Evolutionary conservation across 2,888 invertebrate genomes (phyloP).

Genomic region (Pandemis heparana): DNA sequence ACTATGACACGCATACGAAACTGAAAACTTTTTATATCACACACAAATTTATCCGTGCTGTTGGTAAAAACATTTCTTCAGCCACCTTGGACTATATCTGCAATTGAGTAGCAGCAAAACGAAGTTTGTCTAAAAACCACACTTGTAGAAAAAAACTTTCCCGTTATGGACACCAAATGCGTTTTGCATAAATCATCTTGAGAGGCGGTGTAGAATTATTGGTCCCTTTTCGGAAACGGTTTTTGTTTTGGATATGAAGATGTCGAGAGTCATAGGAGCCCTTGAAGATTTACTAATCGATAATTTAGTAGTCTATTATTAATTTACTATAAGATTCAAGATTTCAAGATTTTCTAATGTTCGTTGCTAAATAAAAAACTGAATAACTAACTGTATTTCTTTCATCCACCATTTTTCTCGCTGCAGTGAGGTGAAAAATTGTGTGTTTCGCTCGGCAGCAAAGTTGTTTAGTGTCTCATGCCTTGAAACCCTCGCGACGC

Average conservation of each 20-base stretch:
- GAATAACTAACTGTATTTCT: too few relatives aligned
- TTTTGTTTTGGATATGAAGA: slow-evolving; percentile 26
- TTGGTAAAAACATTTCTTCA: neutral
- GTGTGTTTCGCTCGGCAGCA: too few relatives aligned
- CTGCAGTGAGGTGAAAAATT: too few relatives aligned
- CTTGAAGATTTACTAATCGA: neutral
- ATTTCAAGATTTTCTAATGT: too few relatives aligned
- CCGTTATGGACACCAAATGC: slow-evolving; percentile 74
- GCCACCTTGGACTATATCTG: neutral
- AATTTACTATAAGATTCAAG: too few relatives aligned
- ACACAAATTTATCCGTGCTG: neutral
- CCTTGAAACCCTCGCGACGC: too few relatives aligned
- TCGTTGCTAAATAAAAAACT: too few relatives aligned
- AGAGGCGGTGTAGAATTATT: slow-evolving; percentile 62
- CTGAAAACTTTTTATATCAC: slow-evolving; percentile 24
- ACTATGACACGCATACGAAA: slow-evolving; percentile 36
- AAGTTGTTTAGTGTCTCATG: too few relatives aligned
- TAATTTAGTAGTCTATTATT: too few relatives aligned
- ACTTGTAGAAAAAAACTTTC: slow-evolving; percentile 60
- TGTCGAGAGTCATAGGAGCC: slow-evolving; percentile 1
- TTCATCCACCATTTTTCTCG: too few relatives aligned
- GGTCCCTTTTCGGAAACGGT: slow-evolving; percentile 52
- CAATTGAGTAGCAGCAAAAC: neutral
- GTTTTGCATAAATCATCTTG: slow-evolving; percentile 79
- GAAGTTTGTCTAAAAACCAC: slow-evolving; percentile 29